phyloP scores from a whole-genome alignment of 2,797 vertebrate genomes.

The Astyanax mexicanus region DNA sequence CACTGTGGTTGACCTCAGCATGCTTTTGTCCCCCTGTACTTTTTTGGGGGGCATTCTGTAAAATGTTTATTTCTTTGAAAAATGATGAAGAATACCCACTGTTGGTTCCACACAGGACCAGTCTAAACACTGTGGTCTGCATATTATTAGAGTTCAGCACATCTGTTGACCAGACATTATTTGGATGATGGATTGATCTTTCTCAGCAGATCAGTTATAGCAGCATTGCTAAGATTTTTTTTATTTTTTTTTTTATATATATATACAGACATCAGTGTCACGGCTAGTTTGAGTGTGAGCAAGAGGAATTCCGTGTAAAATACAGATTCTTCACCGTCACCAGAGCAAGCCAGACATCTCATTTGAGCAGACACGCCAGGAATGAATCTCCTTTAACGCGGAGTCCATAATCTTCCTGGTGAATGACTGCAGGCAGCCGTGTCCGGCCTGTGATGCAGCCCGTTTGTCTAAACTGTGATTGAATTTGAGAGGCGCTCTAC shows the following conservation, averaged over 20 bases:
- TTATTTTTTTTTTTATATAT: too few relatives aligned
- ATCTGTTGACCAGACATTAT: neutral
- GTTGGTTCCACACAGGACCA: too few relatives aligned
- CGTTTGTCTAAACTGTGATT: slow-evolving; percentile 39
- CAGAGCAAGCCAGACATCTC: neutral
- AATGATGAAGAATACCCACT: too few relatives aligned
- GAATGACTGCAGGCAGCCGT: slow-evolving; percentile 26
- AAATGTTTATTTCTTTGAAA: too few relatives aligned
- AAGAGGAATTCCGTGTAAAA: too few relatives aligned
- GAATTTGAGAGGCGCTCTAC: slow-evolving; percentile 37
- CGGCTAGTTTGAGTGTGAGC: neutral
- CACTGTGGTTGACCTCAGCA: too few relatives aligned
- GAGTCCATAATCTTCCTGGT: slow-evolving; percentile 23
- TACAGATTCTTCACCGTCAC: neutral
- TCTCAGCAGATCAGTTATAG: neutral
- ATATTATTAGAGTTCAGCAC: neutral
- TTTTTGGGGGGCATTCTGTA: too few relatives aligned
- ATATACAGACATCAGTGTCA: neutral
- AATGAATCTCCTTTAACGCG: slow-evolving; percentile 28
- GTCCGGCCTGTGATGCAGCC: slow-evolving; percentile 4
- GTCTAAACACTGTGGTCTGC: too few relatives aligned
- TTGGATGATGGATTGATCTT: neutral
- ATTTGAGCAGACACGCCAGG: slow-evolving; percentile 4
- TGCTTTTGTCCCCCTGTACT: too few relatives aligned
- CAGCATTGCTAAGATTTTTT: neutral